Conservation (phyloP, 2,888 invertebrate genomes). For the Diloba caeruleocephala region DNA sequence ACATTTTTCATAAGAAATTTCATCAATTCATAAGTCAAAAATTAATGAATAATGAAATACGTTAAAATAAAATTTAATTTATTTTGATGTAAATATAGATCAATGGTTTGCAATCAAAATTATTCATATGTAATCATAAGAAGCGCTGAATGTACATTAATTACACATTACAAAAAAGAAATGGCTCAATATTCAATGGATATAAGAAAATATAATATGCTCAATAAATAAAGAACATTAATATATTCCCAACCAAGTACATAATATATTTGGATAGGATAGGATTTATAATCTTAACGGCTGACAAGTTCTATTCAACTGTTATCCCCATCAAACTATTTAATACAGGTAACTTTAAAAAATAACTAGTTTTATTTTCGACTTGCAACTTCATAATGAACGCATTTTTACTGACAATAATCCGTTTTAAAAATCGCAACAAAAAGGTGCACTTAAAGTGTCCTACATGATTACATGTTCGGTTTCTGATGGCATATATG, state of each 20-base stretch:
- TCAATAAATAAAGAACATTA: constrained; percentile 1
- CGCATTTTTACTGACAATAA: constrained; percentile 39
- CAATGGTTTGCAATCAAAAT: constrained; percentile 30
- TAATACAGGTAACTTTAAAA: constrained; percentile 49
- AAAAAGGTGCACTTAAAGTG: constrained; percentile 38
- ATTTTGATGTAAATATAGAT: constrained; percentile 21
- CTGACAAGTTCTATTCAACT: constrained; percentile 24
- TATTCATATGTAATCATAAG: constrained; percentile 28
- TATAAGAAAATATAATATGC: constrained; percentile 1
- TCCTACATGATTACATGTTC: constrained; percentile 26
- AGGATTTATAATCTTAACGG: constrained; percentile 21
- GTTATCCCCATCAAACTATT: constrained; percentile 36
- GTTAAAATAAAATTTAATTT: constrained; percentile 7
- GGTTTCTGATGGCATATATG: constrained; percentile 28
- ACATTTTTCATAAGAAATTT: constrained; percentile 74
- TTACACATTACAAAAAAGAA: constrained; percentile 2
- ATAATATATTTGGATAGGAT: constrained; percentile 17
- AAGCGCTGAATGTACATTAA: constrained; percentile 16
- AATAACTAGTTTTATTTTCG: constrained; percentile 42
- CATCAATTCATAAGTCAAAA: constrained; percentile 42
- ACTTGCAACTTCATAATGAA: constrained; percentile 45
- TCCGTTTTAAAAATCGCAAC: constrained; percentile 38
- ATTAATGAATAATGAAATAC: constrained; percentile 16
- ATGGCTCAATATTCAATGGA: constrained; percentile 4
- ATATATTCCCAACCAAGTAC: constrained; percentile 16